Evolutionary conservation across 2,888 invertebrate species (phyloP).

Genomic region (Plagiodera versicolora): DNA sequence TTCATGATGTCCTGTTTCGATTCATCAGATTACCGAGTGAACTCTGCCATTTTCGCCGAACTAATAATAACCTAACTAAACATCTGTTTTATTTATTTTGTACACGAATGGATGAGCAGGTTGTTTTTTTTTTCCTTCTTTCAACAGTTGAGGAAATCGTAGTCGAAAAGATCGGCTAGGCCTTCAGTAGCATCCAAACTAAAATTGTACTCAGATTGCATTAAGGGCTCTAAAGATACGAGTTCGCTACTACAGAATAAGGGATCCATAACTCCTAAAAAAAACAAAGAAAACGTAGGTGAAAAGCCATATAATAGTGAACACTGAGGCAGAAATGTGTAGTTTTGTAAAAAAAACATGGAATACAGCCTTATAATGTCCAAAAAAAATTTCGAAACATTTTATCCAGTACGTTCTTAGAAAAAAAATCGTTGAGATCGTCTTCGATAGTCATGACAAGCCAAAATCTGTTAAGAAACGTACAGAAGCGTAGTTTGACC

Average conservation of each 20-base stretch:
- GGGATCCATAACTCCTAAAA: conserved; percentile 55
- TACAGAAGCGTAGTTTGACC: conserved; percentile 22
- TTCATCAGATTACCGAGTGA: conserved; percentile 16
- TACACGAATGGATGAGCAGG: conserved; percentile 33
- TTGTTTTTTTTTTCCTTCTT: too few relatives aligned
- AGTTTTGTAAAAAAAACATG: too few relatives aligned
- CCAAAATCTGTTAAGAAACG: not conserved
- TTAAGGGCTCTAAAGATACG: conserved; percentile 85
- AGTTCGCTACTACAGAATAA: conserved; percentile 71
- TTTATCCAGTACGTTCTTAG: too few relatives aligned
- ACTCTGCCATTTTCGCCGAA: conserved; percentile 16
- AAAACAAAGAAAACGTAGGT: too few relatives aligned
- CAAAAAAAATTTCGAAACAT: too few relatives aligned
- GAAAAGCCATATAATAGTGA: too few relatives aligned
- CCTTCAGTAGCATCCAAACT: conserved; percentile 90
- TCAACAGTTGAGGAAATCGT: conserved; percentile 35
- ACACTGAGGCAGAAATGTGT: too few relatives aligned
- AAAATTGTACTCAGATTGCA: conserved; percentile 91
- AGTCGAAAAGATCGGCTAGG: conserved; percentile 89
- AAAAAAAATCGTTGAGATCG: too few relatives aligned
- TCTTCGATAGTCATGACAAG: not conserved
- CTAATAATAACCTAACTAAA: conserved; percentile 20
- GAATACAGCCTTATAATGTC: too few relatives aligned
- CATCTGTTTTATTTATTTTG: conserved; percentile 30
- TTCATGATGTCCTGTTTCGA: not conserved